phyloP scores from a whole-genome alignment of 2,113 vertebrate species.

The Antigone vipio region DNA sequence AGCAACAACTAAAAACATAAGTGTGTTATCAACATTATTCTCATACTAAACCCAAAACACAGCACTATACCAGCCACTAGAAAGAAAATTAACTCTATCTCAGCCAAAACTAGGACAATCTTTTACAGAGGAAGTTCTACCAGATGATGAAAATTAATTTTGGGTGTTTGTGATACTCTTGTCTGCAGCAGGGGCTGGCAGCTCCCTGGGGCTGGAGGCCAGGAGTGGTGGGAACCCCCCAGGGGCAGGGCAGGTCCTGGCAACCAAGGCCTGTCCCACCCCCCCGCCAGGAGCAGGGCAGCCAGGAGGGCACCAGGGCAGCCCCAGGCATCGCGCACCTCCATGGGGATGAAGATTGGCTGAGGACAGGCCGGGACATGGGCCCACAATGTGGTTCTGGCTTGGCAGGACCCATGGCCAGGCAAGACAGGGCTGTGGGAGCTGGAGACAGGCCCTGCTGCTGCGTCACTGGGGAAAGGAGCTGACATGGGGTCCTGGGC shows the following conservation, averaged over 20 bases:
- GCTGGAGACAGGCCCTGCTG: neutral
- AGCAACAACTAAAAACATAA: no score
- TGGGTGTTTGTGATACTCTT: neutral
- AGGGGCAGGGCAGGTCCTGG: neutral
- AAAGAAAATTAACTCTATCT: no score
- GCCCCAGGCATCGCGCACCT: rapidly evolving
- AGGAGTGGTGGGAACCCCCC: no score
- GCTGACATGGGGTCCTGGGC: neutral
- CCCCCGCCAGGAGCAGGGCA: neutral
- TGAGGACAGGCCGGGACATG: no score
- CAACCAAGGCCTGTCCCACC: neutral
- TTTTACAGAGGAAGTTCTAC: neutral
- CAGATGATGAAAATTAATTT: neutral
- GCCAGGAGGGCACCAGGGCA: no score
- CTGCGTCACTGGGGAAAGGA: rapidly evolving
- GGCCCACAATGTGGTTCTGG: rapidly evolving
- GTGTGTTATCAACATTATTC: no score
- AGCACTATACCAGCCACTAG: no score
- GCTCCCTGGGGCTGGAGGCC: neutral
- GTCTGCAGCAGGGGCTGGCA: neutral
- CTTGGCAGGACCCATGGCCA: rapidly evolving
- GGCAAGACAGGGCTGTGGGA: neutral
- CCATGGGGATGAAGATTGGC: rapidly evolving
- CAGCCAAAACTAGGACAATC: no score
- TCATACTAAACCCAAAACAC: no score